These are phyloP conservation scores for Trachelus tabidus DNA, from an alignment of 2,888 invertebrate species.

Conservation along the genomic window DNA sequence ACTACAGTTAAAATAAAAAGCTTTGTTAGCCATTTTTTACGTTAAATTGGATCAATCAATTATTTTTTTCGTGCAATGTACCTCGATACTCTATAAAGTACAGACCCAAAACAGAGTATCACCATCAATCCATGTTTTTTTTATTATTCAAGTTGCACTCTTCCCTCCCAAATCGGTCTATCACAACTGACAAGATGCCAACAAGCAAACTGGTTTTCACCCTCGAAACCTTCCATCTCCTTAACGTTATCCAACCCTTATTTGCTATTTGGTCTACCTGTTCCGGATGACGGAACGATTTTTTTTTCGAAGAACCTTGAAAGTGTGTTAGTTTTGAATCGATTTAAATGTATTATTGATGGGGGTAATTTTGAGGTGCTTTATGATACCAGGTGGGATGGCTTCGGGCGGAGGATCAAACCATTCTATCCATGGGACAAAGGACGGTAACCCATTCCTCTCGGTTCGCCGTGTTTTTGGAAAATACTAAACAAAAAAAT, in stretches of 20 bases:
- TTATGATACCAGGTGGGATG: constrained; percentile 74
- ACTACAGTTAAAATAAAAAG: background rate
- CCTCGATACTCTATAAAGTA: background rate
- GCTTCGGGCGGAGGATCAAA: constrained; percentile 82
- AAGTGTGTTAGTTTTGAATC: background rate
- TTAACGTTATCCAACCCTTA: background rate
- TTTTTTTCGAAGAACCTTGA: background rate
- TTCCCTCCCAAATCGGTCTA: background rate
- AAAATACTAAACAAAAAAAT: constrained; percentile 53
- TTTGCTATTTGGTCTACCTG: background rate
- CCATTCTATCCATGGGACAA: constrained; percentile 78
- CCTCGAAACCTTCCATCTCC: background rate
- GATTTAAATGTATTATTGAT: background rate
- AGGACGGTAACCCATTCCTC: constrained; percentile 81
- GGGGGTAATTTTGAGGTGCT: background rate
- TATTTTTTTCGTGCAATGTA: background rate
- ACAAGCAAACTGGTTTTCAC: background rate
- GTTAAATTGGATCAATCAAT: background rate
- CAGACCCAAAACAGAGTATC: background rate
- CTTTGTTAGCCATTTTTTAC: background rate
- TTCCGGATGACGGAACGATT: background rate
- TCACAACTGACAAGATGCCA: background rate
- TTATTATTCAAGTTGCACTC: background rate
- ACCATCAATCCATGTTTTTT: background rate
- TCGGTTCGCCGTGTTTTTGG: constrained; percentile 74